These are phyloP conservation scores for Papilio demoleus DNA, from an alignment of 2,888 invertebrate genomes.

Conservation along the genomic window DNA sequence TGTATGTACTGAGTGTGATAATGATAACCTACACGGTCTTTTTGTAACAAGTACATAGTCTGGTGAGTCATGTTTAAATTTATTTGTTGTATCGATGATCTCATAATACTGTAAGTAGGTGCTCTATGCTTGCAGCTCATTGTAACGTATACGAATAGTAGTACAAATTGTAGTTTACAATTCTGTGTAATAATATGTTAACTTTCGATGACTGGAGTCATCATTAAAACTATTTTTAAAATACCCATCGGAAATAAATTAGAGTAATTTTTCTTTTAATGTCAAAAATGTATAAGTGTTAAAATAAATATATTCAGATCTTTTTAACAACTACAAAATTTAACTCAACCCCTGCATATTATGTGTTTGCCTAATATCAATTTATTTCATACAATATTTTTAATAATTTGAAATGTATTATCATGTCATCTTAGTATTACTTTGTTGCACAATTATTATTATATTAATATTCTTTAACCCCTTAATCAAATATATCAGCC, in stretches of 20 bases:
- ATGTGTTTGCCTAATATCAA: too few species aligned
- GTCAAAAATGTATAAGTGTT: too few species aligned
- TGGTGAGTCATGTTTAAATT: conserved; percentile 84
- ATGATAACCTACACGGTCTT: conserved; percentile 80
- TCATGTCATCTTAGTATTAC: too few species aligned
- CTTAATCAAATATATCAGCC: too few species aligned
- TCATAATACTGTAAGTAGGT: conserved; percentile 65
- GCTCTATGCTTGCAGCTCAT: conserved; percentile 48
- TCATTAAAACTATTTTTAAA: neutral
- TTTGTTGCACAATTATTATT: too few species aligned
- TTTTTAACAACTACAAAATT: too few species aligned
- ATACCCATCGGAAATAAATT: neutral
- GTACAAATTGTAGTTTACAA: conserved; percentile 28
- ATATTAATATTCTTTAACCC: too few species aligned
- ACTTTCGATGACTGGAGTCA: neutral
- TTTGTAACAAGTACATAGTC: conserved; percentile 73
- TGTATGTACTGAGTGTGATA: conserved; percentile 68
- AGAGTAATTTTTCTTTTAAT: neutral
- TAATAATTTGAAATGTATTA: too few species aligned
- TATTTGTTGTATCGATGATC: conserved; percentile 83
- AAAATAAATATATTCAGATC: too few species aligned
- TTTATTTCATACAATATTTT: too few species aligned
- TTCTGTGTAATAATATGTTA: conserved; percentile 34
- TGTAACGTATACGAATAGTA: conserved; percentile 42
- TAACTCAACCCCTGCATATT: too few species aligned